Percentiles rank a stretch among this genome's conserved stretches.
Conservation (phyloP, 2,113 vertebrate genomes). For the Candoia aspera region DNA sequence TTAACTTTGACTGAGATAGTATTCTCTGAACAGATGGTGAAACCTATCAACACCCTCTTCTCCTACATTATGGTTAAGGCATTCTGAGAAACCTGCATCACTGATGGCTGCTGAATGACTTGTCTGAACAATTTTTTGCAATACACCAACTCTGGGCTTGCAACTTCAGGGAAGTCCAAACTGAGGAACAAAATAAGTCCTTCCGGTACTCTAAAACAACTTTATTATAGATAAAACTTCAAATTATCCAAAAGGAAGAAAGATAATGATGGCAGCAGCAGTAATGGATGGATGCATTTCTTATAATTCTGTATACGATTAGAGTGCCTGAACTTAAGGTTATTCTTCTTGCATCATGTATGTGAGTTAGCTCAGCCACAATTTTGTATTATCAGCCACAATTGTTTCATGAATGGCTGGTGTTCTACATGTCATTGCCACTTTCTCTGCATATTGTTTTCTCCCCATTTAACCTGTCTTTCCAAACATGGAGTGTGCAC, state of each 20-base stretch:
- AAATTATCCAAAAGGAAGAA: fast-evolving
- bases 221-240: neutral
- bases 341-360: too few species aligned
- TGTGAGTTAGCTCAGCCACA: neutral
- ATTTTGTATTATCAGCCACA: neutral
- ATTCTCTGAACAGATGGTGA: neutral
- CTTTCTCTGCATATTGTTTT: neutral
- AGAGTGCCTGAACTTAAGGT: neutral
- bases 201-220: neutral
- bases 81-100: neutral
- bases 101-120: neutral
- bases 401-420: neutral
- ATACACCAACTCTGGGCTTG: neutral
- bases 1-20: constrained; percentile 4
- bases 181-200: fast-evolving
- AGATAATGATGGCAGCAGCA: neutral
- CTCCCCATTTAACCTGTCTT: too few species aligned
- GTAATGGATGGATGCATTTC: neutral
- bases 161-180: neutral
- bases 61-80: constrained; percentile 12
- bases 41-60: neutral
- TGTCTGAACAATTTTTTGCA: neutral
- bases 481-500: too few species aligned
- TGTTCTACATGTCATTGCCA: neutral
- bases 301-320: neutral